Evolutionary conservation across 2,113 vertebrate genomes (phyloP), one percentile per base, ranked within the genome.

Genomic region (Damaliscus lunatus): DNA sequence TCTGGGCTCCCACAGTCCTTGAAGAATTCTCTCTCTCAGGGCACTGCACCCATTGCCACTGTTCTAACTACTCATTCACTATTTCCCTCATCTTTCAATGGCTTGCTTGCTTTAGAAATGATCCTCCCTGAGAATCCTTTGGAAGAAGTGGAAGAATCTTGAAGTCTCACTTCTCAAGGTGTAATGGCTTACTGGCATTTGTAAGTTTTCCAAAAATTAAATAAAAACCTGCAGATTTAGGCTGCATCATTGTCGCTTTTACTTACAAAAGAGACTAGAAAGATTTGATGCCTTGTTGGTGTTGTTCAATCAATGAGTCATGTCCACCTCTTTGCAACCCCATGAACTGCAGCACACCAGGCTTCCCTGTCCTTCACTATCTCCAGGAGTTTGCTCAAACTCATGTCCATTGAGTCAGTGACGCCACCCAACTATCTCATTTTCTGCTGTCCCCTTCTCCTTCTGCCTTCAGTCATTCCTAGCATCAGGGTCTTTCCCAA

Each of bases 191-290:
- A 40, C 85, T 59, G 57, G 82, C 88, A 77, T 1, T 29, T 48
- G 48, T 13, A 88, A 53, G 3, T 0, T 0, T 93, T 95, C 71
- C n/a, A 29, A 64, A 64, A 95, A 1, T 0, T 5, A 59, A 80
- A 25, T 21, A 60, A 96, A 96, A 97, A 31, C 2, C 2, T 88
- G 82, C 27, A 15, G 67, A 31, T 36, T 14, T 11, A 33, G 40
- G 11, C 2, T 15, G n/a, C 5, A 19, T 40, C 81, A 1, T 1
- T 87, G 4, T 10, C 1, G 0, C 0, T 80, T 97, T 80, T 93
- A 40, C n/a, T 88, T 94, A 86, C 13, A 43, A 89, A 33, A 60
- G 7, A 57, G 29, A 27, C 78, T 92, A 53, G 83, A 16, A 95
- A 52, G 21, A 19, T 43, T 36, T 14, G 31, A 50, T 7, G 1